Evolutionary conservation across 2,797 vertebrate species (phyloP), one percentile per base, ranked within the genome.

Genomic region (Premnoplex brunnescens): DNA sequence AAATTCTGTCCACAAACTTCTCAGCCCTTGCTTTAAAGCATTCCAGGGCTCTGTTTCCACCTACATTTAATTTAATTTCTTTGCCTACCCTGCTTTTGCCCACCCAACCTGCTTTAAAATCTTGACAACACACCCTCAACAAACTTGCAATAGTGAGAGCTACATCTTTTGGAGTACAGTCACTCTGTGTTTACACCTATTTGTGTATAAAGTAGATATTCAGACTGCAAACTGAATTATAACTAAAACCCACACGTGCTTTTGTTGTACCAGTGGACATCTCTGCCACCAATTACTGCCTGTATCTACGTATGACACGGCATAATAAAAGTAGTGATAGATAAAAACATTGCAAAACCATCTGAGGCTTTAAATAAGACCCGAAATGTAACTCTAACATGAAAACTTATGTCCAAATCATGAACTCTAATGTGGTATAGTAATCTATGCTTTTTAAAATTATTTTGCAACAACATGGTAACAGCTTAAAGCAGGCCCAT

Each of bases 271-370:
- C 46, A 62, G 32, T 43, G 54, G 32, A 28, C 26, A 72, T 11
- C 67, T 48, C 39, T 74, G 64, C 36, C 73, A 88, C 14, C 73
- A 51, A 8, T 8, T 73, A 27, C 14, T 64, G 59, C 24, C 46
- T 17, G 34, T 3, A 44, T 21, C 63, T 60, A 34, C 7, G 7
- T 22, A 20, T 5, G 6, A 60, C 19, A 48, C 9, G 4, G 23
- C 26, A 7, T 27, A 76, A 86, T 9, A 76, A 27, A 76, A 84
- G 37, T 0, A 3, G 15, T 0, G 0, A 84, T 2, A 71, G 16
- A 67, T 12, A 67, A 54, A 88, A 88, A 51, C 19, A 83, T 11
- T 37, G 32, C 26, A 49, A 78, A 74, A 41, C 5, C 10, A 75
- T 55, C 12, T 34, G 23, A 89, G 48, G 15, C 20, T 64, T 2